Percentiles rank a stretch among this genome's conserved stretches.
These are phyloP conservation scores for Ophion slaviceki DNA, from an alignment of 2,888 invertebrate genomes.

Conservation along the genomic window DNA sequence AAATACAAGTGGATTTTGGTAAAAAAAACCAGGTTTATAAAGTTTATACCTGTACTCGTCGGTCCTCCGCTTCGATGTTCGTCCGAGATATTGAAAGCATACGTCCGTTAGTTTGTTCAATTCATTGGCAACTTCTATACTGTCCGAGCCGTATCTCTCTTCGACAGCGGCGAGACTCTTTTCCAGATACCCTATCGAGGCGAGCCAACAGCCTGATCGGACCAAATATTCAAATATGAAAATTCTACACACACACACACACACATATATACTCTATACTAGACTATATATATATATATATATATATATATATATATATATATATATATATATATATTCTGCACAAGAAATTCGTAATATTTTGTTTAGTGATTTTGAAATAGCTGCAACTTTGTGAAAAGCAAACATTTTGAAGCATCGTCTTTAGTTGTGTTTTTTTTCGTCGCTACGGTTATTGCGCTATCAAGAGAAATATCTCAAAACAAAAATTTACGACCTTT, in stretches of 20 bases:
- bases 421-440: too few relatives aligned
- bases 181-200: slow-evolving; percentile 84
- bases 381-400: too few relatives aligned
- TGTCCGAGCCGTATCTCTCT: slow-evolving; percentile 87
- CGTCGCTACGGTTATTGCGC: too few relatives aligned
- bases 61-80: slow-evolving; percentile 68
- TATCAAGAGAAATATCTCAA: too few relatives aligned
- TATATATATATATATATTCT: too few relatives aligned
- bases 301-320: too few relatives aligned
- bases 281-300: not conserved
- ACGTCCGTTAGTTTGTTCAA: slow-evolving; percentile 87
- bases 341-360: too few relatives aligned
- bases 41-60: slow-evolving; percentile 72
- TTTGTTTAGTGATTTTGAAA: too few relatives aligned
- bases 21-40: not conserved
- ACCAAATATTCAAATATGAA: not conserved
- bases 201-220: slow-evolving; percentile 78
- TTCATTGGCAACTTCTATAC: slow-evolving; percentile 88
- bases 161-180: slow-evolving; percentile 86
- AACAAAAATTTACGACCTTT: too few relatives aligned
- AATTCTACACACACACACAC: too few relatives aligned
- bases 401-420: too few relatives aligned
- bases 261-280: too few relatives aligned
- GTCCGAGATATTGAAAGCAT: slow-evolving; percentile 84
- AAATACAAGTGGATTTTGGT: slow-evolving; percentile 7